Percentiles rank a stretch among this genome's conserved stretches.
Evolutionary conservation across 2,797 vertebrate genomes (phyloP).

Genomic region (Cryptoprocta ferox): DNA sequence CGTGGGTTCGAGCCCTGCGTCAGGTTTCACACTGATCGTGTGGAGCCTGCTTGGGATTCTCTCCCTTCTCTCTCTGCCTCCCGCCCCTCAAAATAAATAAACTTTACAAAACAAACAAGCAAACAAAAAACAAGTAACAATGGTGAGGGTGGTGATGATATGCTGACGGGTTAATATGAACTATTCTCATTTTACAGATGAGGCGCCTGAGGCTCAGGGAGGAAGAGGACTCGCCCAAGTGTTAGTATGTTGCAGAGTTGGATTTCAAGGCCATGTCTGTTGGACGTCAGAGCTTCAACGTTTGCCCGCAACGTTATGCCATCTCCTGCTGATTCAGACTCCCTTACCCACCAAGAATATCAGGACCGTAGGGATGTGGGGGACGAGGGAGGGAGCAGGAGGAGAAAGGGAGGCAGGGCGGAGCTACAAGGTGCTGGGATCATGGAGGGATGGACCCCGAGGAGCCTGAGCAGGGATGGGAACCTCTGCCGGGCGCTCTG

Average conservation of each 20-base stretch:
- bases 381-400: neutral
- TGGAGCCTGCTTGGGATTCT: no score
- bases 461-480: neutral
- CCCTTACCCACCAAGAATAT: neutral
- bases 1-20: no score
- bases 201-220: neutral
- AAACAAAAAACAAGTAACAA: no score
- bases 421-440: neutral
- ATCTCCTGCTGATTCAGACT: neutral
- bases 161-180: neutral
- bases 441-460: fast-evolving
- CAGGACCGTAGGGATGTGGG: fast-evolving
- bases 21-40: no score
- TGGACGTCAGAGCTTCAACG: neutral
- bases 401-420: neutral
- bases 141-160: neutral
- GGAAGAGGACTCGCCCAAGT: neutral
- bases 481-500: fast-evolving
- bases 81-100: no score
- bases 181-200: neutral
- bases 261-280: neutral
- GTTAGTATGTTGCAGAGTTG: no score
- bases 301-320: neutral
- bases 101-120: no score
- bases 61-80: no score